Conservation (phyloP, 2,888 invertebrate genomes). For the Drosophila macrospina region DNA sequence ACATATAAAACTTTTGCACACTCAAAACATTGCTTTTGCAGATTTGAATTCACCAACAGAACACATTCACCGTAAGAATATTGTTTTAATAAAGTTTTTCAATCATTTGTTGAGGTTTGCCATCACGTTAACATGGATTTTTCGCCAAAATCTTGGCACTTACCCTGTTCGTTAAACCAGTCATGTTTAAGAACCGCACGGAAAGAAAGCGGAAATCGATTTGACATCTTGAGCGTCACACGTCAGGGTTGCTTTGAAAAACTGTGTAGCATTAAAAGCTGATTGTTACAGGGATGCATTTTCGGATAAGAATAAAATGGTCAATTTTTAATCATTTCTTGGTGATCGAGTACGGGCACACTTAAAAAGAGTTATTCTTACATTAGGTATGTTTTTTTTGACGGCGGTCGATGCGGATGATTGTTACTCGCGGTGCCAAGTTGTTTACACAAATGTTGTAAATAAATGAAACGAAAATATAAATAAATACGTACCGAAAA, state of each 20-base stretch:
- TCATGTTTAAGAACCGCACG: slow-evolving; percentile 91
- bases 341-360: slow-evolving; percentile 12
- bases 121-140: slow-evolving; percentile 42
- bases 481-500: slow-evolving; percentile 42
- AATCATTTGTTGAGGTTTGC: slow-evolving; percentile 48
- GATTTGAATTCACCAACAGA: background rate
- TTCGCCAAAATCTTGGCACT: slow-evolving; percentile 73
- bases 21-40: slow-evolving; percentile 23
- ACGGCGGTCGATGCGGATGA: slow-evolving; percentile 18
- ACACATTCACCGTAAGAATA: slow-evolving; percentile 7
- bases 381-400: too few species aligned
- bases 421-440: slow-evolving; percentile 23
- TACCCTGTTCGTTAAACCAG: slow-evolving; percentile 93
- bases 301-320: background rate
- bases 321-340: slow-evolving; percentile 7
- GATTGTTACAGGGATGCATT: slow-evolving; percentile 29
- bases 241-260: slow-evolving; percentile 57
- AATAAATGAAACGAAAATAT: slow-evolving; percentile 40
- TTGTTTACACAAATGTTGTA: slow-evolving; percentile 45
- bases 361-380: background rate
- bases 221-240: slow-evolving; percentile 65
- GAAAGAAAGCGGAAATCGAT: slow-evolving; percentile 87
- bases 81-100: slow-evolving; percentile 29
- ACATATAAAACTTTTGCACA: slow-evolving; percentile 33
- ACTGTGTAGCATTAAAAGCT: slow-evolving; percentile 21